phyloP scores from a whole-genome alignment of 2,113 vertebrate species.

The Castor canadensis region DNA sequence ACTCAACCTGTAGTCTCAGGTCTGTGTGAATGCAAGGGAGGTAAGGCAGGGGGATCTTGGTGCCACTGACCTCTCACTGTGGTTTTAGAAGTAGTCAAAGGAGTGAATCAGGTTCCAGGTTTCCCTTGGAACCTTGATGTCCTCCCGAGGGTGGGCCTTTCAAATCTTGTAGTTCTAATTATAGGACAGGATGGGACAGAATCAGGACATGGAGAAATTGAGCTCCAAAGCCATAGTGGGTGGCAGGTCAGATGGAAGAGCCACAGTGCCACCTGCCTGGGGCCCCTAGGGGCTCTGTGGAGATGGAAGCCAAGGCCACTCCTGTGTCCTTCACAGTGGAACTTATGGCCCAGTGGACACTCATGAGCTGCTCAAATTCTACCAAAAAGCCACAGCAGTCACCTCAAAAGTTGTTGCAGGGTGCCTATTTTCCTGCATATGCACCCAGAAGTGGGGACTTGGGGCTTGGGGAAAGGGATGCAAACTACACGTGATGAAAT shows the following conservation, averaged over 20 bases:
- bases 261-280: background rate
- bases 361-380: background rate
- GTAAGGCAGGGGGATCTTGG: background rate
- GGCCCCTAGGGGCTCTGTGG: background rate
- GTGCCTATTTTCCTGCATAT: background rate
- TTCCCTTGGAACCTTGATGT: background rate
- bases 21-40: background rate
- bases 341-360: rapidly evolving
- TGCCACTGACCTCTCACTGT: rapidly evolving
- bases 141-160: background rate
- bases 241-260: background rate
- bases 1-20: background rate
- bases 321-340: background rate
- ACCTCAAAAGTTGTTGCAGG: background rate
- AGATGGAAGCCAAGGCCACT: background rate
- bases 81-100: background rate
- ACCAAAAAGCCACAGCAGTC: background rate
- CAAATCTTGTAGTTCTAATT: too few relatives aligned
- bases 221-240: background rate
- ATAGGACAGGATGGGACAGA: background rate
- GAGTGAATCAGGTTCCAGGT: background rate
- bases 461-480: background rate
- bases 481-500: background rate
- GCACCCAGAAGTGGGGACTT: background rate
- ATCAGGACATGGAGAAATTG: background rate